Conservation (phyloP, 1,140 invertebrate species). For the Drosophila serrata region DNA sequence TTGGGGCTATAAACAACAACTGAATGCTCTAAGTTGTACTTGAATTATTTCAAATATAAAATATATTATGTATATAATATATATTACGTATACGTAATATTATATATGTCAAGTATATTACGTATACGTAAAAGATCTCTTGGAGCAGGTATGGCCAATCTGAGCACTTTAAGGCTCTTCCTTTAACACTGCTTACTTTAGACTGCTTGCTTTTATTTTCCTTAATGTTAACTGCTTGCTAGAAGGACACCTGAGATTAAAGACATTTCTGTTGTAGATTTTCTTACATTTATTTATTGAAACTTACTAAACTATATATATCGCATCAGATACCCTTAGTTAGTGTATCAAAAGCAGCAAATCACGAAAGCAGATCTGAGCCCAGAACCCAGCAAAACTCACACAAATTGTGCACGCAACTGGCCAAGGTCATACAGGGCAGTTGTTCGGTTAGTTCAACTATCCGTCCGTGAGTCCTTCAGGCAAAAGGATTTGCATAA, state of each 20-base stretch:
- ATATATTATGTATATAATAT: too few relatives aligned
- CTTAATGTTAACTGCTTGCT: neutral
- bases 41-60: too few relatives aligned
- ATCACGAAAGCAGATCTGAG: slow-evolving; percentile 29
- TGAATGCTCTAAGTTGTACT: neutral
- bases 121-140: neutral
- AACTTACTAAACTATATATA: too few relatives aligned
- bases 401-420: slow-evolving; percentile 59
- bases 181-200: neutral
- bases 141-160: neutral
- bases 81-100: too few relatives aligned
- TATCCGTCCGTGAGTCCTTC: slow-evolving; percentile 37
- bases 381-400: slow-evolving; percentile 35
- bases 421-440: slow-evolving; percentile 46
- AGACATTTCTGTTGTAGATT: too few relatives aligned
- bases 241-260: neutral
- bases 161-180: too few relatives aligned
- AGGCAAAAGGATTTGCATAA: slow-evolving; percentile 39
- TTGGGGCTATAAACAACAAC: too few relatives aligned
- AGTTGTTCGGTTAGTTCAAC: slow-evolving; percentile 21
- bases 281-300: too few relatives aligned
- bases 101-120: neutral
- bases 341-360: slow-evolving; percentile 17
- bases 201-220: neutral
- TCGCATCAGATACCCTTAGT: neutral